Evolutionary conservation across 2,888 invertebrate species (phyloP).

Genomic region (Julus scandinavius): DNA sequence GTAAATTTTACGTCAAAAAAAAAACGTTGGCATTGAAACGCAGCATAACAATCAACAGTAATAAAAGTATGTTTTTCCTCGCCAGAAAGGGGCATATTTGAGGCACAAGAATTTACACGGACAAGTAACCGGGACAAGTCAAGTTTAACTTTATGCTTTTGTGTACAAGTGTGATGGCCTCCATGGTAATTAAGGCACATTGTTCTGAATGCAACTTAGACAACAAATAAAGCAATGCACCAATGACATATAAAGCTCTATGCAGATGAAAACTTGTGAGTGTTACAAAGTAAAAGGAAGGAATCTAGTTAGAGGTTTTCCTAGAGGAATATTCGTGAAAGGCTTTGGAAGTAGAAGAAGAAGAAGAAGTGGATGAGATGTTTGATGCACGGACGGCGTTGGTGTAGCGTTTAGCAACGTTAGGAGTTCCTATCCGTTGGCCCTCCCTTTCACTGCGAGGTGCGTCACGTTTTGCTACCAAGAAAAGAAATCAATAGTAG

Average conservation of each 20-base stretch:
- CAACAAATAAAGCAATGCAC: not conserved
- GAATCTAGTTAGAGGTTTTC: not conserved
- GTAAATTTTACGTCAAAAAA: no score
- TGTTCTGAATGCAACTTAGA: not conserved
- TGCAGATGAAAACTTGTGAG: not conserved
- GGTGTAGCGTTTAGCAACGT: constrained; percentile 22
- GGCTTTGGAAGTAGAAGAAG: constrained; percentile 30
- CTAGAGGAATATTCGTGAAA: constrained; percentile 17
- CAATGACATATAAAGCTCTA: not conserved
- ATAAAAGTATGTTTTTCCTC: no score
- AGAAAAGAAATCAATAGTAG: constrained; percentile 33
- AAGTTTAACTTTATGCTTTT: no score
- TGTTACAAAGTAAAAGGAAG: constrained; percentile 4
- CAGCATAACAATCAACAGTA: no score
- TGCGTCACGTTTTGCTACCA: constrained; percentile 27
- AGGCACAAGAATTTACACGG: no score
- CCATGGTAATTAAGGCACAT: not conserved
- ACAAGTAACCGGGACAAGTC: no score
- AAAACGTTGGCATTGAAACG: no score
- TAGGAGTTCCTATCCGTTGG: constrained; percentile 39
- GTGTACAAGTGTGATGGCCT: not conserved
- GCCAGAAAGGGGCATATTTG: no score
- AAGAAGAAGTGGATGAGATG: constrained; percentile 34
- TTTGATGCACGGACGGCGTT: constrained; percentile 26
- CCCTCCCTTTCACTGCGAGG: constrained; percentile 30